Conservation (phyloP, 2,113 vertebrate genomes). For the Phaethon lepturus region DNA sequence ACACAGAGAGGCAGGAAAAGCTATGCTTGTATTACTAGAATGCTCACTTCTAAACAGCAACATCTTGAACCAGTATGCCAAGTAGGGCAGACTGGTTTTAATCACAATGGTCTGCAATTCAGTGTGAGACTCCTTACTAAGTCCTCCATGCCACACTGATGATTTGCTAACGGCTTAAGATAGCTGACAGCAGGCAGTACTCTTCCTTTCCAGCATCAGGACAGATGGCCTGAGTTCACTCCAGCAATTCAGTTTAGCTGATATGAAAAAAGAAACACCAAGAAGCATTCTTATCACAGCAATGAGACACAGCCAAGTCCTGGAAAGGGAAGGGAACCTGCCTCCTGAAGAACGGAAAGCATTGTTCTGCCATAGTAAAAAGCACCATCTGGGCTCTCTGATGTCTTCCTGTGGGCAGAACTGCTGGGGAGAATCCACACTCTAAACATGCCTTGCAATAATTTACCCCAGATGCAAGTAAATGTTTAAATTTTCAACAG, state of each 20-base stretch:
- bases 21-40: not conserved
- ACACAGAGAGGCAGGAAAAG: not conserved
- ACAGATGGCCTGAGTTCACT: constrained; percentile 45
- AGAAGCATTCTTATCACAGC: not conserved
- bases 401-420: not conserved
- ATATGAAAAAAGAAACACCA: not conserved
- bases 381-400: not conserved
- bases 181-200: constrained; percentile 32
- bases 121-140: not conserved
- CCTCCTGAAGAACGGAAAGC: not conserved
- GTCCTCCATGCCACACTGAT: not conserved
- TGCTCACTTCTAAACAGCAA: not conserved
- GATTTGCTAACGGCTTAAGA: constrained; percentile 27
- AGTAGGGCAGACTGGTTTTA: constrained; percentile 33
- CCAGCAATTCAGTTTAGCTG: not conserved
- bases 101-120: not conserved
- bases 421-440: not conserved
- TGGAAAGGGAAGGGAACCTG: not conserved
- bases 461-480: not conserved
- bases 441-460: not conserved
- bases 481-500: not conserved
- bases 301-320: not conserved
- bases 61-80: not conserved
- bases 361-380: not conserved
- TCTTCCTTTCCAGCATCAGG: constrained; percentile 31